These are phyloP conservation scores for Zaprionus camerounensis DNA, from an alignment of 1,140 invertebrate species.

Conservation along the genomic window DNA sequence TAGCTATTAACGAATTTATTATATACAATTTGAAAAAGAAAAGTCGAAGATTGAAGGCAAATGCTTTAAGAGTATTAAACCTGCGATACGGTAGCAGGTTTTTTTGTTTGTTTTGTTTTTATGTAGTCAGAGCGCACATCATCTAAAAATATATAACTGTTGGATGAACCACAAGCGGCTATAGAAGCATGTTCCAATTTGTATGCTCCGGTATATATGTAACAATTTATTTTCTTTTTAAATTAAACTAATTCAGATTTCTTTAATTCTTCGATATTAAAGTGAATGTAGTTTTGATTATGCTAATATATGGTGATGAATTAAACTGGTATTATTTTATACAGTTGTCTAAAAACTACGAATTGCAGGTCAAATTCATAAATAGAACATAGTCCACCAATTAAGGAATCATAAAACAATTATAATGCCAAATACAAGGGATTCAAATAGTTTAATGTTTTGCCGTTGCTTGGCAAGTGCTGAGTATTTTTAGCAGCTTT, in stretches of 20 bases:
- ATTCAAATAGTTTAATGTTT: slow-evolving; percentile 30
- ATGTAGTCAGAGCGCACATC: slow-evolving; percentile 5
- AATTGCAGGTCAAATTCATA: not conserved
- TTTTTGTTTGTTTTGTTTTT: slow-evolving; percentile 10
- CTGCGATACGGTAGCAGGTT: no score
- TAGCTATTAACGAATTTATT: no score
- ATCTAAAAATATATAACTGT: slow-evolving; percentile 33
- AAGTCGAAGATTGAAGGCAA: no score
- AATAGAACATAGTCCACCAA: not conserved
- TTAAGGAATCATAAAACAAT: slow-evolving; percentile 26
- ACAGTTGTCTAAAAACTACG: no score
- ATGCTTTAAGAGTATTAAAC: no score
- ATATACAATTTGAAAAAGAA: no score
- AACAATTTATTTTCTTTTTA: no score
- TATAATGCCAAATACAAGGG: slow-evolving; percentile 35
- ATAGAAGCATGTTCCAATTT: slow-evolving; percentile 20
- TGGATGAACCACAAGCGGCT: slow-evolving; percentile 42
- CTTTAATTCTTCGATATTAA: no score
- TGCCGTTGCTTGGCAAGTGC: slow-evolving; percentile 2
- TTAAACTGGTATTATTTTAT: no score
- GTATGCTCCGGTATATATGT: not conserved
- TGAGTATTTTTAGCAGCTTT: slow-evolving; percentile 36
- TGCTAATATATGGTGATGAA: no score
- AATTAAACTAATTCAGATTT: no score
- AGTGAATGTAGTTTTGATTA: not conserved